phyloP scores from a whole-genome alignment of 2,797 vertebrate species.

The Malurus leucopterus region DNA sequence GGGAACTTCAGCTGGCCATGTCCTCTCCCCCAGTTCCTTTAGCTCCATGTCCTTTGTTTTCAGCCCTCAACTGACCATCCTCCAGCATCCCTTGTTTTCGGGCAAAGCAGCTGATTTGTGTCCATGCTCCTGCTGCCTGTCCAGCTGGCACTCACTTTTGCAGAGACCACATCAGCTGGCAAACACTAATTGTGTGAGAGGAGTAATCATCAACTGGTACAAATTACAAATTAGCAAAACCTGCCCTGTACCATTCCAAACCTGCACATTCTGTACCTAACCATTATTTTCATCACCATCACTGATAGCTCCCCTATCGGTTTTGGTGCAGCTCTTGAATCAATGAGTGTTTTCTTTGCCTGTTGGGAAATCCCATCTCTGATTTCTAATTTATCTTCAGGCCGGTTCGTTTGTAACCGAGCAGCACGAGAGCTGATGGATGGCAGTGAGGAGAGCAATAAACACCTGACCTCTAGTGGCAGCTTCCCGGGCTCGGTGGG shows the following conservation, averaged over 20 bases:
- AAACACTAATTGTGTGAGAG: neutral
- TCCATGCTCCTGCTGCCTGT: neutral
- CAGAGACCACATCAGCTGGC: neutral
- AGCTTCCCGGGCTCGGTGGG: neutral
- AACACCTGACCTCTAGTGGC: slow-evolving; percentile 57
- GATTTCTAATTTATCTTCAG: neutral
- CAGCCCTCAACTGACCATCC: neutral
- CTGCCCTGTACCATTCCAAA: neutral
- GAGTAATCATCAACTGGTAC: neutral
- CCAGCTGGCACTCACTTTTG: neutral
- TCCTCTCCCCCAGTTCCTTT: neutral
- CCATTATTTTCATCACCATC: neutral
- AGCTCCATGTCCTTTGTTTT: neutral
- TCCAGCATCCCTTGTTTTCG: neutral
- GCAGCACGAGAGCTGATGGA: neutral
- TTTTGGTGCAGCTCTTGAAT: neutral
- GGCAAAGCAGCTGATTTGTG: neutral
- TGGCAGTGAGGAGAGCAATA: neutral
- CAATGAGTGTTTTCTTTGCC: neutral
- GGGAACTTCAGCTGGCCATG: neutral
- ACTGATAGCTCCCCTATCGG: neutral
- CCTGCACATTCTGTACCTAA: neutral
- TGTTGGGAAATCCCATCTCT: neutral
- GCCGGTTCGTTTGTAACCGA: neutral
- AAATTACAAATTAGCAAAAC: neutral